Evolutionary conservation across 2,888 invertebrate genomes (phyloP), one percentile per base, ranked within the genome.

Genomic region (Pocota personata): DNA sequence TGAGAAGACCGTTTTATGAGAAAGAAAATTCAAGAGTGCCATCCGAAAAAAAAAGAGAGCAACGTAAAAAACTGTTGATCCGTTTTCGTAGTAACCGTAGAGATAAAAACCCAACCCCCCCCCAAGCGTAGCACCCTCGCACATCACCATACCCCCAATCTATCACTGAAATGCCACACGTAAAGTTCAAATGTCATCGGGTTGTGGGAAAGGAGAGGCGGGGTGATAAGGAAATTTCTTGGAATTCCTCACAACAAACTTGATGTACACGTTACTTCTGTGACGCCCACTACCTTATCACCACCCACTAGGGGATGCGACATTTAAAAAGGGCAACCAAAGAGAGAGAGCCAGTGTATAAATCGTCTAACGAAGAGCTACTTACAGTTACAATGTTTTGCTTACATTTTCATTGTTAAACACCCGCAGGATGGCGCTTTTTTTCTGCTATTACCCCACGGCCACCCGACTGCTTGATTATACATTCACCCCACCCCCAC

Each of bases 151-250:
- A 24, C 32, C 62, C 12, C 1, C 30, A 19, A 2, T 14, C 37
- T 24, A 37, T 3, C n/a, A 4, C 12, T 8, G 10, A 72, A 77
- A 82, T 82, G 71, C 71, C 77, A 77, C 66, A 16, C 32, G 57
- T 40, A 71, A 71, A 76, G 64, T 77, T 82, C 58, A 82, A 76
- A 71, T 57, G 71, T 50, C 76, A 71, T 10, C 69, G 10, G n/a
- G 48, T 32, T 24, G n/a, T n/a, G n/a, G n/a, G n/a, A n/a, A n/a
- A n/a, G n/a, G n/a, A n/a, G n/a, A n/a, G n/a, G n/a, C n/a, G n/a
- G n/a, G 19, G 27, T 21, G 40, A 76, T 43, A 62, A 40, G 71
- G 62, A 37, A 24, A 14, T 43, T 76, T 58, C 50, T 7, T n/a
- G 40, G 71, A 82, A 52, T 24, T 35, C 12, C 58, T 50, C 43